Conservation (phyloP, 2,113 vertebrate species). For the Cinclus cinclus region DNA sequence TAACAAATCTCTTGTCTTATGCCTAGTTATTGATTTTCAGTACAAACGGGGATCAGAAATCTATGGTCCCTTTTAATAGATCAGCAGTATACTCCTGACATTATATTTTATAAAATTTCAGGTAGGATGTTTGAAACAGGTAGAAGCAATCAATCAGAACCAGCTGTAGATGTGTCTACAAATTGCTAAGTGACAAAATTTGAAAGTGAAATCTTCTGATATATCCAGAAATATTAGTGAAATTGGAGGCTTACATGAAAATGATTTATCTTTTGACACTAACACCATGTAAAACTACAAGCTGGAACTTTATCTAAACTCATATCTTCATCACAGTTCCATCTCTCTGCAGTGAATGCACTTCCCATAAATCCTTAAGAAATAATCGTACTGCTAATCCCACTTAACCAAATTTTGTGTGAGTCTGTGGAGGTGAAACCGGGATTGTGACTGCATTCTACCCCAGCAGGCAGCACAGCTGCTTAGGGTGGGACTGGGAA, state of each 20-base stretch:
- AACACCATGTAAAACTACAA: background rate
- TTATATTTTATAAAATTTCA: background rate
- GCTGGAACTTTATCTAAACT: background rate
- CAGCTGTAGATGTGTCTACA: background rate
- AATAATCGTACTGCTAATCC: background rate
- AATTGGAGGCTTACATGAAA: background rate
- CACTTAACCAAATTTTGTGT: background rate
- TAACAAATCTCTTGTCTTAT: background rate
- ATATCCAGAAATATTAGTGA: background rate
- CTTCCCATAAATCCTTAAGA: background rate
- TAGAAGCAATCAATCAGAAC: background rate
- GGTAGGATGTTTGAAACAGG: background rate
- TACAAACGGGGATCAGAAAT: background rate
- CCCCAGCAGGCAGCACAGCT: background rate
- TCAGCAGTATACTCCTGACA: background rate
- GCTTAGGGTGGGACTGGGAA: background rate
- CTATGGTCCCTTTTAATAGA: background rate
- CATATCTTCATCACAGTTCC: background rate
- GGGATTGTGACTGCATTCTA: background rate
- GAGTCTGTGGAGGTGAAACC: background rate
- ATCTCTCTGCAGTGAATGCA: background rate
- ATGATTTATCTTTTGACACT: background rate
- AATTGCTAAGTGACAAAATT: background rate
- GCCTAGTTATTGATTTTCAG: background rate
- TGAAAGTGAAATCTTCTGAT: background rate